Evolutionary conservation across 2,797 vertebrate genomes (phyloP), one percentile per base, ranked within the genome.

Genomic region (Sebastes hubbsi): DNA sequence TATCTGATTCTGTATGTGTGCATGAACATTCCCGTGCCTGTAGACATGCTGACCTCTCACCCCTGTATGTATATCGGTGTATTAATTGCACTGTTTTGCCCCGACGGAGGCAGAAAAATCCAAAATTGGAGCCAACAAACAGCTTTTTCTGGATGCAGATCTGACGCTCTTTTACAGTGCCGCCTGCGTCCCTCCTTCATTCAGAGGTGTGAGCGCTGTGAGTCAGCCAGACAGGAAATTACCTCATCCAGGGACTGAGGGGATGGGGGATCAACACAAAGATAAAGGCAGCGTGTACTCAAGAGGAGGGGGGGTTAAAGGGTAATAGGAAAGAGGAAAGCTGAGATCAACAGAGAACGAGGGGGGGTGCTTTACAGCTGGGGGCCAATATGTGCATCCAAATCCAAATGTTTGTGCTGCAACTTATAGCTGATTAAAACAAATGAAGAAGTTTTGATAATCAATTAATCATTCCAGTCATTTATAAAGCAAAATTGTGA

Each of bases 171-270:
- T 27, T 38, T 8, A 59, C n/a, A 30, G 52, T 9, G 1, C 55
- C 24, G 62, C 56, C 65, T 77, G 65, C 61, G 60, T 61, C 78
- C 76, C 67, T 70, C 49, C 62, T 62, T 62, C 73, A 78, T 78
- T 85, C 81, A 89, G 85, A 92, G 85, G 90, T 92, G 91, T 90
- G 81, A 92, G 64, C 13, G 60, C 83, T 78, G 75, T 49, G 82
- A 77, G 67, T 63, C 75, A 27, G 87, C 81, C 85, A 92, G 85
- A 72, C 76, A 91, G 90, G 88, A 95, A 90, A 89, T 93, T n/a
- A 95, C 84, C 83, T 93, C 90, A 93, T 77, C 59, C 64, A 77
- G 27, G 70, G 18, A 38, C 22, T 4, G 29, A 54, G 34, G 55
- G 38, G 30, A 38, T 30, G 42, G 30, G 38, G 36, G 46, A 54